A percentile compares a stretch with the other conserved stretches of the same genome.
These are phyloP conservation scores for Drosophila limbata DNA, from an alignment of 2,888 invertebrate genomes.

Conservation along the genomic window DNA sequence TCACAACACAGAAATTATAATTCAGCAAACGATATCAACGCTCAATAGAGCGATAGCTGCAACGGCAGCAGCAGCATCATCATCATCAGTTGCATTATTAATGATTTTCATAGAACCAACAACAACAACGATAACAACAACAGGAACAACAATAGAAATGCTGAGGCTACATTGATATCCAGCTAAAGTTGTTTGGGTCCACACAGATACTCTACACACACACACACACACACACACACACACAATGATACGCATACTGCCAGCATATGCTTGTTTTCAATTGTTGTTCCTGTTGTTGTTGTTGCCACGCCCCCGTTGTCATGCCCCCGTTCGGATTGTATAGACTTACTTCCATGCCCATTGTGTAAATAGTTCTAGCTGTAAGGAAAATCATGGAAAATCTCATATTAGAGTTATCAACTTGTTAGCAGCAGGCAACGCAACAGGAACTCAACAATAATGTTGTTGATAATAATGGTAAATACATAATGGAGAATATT, in stretches of 20 bases:
- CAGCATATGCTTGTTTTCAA: conserved; percentile 40
- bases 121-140: conserved; percentile 15
- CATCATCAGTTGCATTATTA: conserved; percentile 63
- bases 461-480: conserved; percentile 32
- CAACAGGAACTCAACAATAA: conserved; percentile 23
- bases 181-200: conserved; percentile 50
- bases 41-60: conserved; percentile 40
- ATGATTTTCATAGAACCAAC: conserved; percentile 67
- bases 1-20: conserved; percentile 55
- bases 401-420: conserved; percentile 61
- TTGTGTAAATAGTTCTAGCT: conserved; percentile 56
- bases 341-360: conserved; percentile 27
- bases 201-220: conserved; percentile 17
- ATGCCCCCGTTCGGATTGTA: conserved; percentile 33
- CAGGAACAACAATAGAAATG: conserved; percentile 20
- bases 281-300: conserved; percentile 14
- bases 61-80: conserved; percentile 31
- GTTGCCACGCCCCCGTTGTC: conserved; percentile 30
- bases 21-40: conserved; percentile 67
- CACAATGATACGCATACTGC: conserved; percentile 44
- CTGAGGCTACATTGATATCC: conserved; percentile 52
- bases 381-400: conserved; percentile 19
- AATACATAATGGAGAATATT: conserved; percentile 5
- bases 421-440: conserved; percentile 52
- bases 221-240: conserved; percentile 24